Evolutionary conservation across 2,113 vertebrate genomes (phyloP), one percentile per base, ranked within the genome.

Genomic region (Megaptera novaeangliae): DNA sequence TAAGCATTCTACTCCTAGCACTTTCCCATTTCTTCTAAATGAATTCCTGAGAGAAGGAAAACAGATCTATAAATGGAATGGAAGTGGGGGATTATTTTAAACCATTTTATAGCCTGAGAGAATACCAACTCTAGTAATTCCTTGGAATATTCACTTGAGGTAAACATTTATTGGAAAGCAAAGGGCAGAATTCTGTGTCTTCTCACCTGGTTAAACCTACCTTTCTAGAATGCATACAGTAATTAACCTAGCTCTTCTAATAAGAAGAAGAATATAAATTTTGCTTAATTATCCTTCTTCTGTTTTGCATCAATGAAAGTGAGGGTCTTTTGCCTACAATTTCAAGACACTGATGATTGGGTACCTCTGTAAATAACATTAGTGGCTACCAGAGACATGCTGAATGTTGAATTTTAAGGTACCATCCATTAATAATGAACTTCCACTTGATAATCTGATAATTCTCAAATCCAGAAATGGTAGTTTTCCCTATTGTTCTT

Each of bases 51-150:
- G 71, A 57, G 92, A 34, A 80, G 44, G 25, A 68, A 75, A 96
- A 93, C 11, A 83, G 21, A 69, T 74, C 55, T 93, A 20, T 41
- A 96, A 96, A 64, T 94, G n/a, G 36, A 41, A 23, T 29, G n/a
- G 23, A 97, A 96, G 83, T 83, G 44, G 11, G 20, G 0, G 0
- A 0, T 88, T 68, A 39, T 94, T 29, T 34, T 78, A 97, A 27
- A 75, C 23, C 23, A 94, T 94, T 96, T 85, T n/a, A 44, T 29
- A 95, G 84, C 74, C 72, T 88, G 49, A 83, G 61, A 95, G 88
- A 84, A 87, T 71, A 72, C 6, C 20, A 94, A 80, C 11, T 92
- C 31, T 31, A 89, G 13, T 77, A 68, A 52, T 57, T 31, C n/a
- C 34, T 91, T 39, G 71, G 49, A 97, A 13, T 41, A 34, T 25